Conservation (phyloP, 2,113 vertebrate genomes). For the Suncus etruscus region DNA sequence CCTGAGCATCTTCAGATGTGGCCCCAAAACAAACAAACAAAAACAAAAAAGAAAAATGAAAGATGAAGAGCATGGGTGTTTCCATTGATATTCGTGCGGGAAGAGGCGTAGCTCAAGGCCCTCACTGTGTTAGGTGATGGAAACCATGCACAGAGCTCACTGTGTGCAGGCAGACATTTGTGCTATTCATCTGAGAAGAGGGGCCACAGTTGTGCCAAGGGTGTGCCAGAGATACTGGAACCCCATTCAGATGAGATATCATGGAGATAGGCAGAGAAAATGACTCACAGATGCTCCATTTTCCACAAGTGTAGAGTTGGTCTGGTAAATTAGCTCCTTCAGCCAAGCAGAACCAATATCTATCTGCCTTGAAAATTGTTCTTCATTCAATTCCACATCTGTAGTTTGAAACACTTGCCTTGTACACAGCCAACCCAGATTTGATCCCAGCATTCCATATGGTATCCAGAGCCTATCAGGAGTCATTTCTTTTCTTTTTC, state of each 20-base stretch:
- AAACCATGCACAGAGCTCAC: not conserved
- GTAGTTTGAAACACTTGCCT: not conserved
- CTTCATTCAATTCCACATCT: not conserved
- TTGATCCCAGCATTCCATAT: too few species aligned
- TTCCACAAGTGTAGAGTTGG: not conserved
- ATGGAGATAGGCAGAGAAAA: not conserved
- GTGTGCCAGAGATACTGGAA: not conserved
- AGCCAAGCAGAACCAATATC: not conserved
- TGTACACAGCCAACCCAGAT: too few species aligned
- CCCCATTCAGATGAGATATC: not conserved
- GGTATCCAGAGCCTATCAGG: too few species aligned
- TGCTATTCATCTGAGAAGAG: not conserved
- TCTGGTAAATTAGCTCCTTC: not conserved
- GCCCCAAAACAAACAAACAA: too few species aligned
- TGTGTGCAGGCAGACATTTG: not conserved
- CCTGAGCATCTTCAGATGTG: too few species aligned
- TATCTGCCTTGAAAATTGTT: not conserved
- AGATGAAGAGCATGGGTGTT: too few species aligned
- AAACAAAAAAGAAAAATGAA: too few species aligned
- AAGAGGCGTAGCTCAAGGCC: conserved; percentile 16
- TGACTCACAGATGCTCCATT: not conserved
- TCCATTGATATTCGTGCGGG: not conserved
- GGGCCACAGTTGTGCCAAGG: not conserved
- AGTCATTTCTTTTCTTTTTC: too few species aligned
- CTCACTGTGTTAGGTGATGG: not conserved